These are phyloP conservation scores for Boulengeromyrus knoepffleri DNA, from an alignment of 2,113 vertebrate species.

Conservation along the genomic window DNA sequence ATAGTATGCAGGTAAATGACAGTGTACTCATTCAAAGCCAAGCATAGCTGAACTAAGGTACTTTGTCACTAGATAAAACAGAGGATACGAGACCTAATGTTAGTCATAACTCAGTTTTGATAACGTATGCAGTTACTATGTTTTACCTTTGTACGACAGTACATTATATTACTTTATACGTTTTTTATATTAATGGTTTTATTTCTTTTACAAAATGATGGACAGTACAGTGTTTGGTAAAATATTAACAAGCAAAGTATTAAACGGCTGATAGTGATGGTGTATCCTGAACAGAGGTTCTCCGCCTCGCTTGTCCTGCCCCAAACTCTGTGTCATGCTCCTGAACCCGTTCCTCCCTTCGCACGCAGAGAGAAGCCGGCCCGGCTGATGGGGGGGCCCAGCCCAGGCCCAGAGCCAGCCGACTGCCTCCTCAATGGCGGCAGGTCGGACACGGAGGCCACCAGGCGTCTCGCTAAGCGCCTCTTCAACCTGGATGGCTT, in stretches of 20 bases:
- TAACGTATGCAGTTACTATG: background rate
- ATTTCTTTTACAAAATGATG: background rate
- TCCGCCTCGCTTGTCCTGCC: background rate
- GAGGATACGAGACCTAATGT: background rate
- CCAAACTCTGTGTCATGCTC: no score
- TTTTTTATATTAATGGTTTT: background rate
- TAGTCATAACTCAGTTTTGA: background rate
- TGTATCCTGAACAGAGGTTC: background rate
- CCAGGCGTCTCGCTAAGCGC: slow-evolving; percentile 82
- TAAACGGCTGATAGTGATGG: background rate
- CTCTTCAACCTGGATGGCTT: slow-evolving; percentile 90
- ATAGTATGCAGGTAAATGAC: background rate
- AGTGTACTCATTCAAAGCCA: background rate
- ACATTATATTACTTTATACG: background rate
- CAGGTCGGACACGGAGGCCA: slow-evolving; percentile 81
- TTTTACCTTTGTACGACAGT: background rate
- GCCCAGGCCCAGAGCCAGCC: slow-evolving; percentile 70
- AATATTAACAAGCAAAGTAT: background rate
- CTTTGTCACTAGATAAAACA: background rate
- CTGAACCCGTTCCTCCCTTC: background rate
- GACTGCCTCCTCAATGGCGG: slow-evolving; percentile 78
- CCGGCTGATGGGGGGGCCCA: slow-evolving; percentile 52
- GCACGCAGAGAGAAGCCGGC: slow-evolving; percentile 46
- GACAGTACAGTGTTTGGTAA: background rate
- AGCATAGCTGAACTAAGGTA: background rate